These are phyloP conservation scores for Stegastes partitus DNA, from an alignment of 2,113 vertebrate genomes.

Conservation along the genomic window DNA sequence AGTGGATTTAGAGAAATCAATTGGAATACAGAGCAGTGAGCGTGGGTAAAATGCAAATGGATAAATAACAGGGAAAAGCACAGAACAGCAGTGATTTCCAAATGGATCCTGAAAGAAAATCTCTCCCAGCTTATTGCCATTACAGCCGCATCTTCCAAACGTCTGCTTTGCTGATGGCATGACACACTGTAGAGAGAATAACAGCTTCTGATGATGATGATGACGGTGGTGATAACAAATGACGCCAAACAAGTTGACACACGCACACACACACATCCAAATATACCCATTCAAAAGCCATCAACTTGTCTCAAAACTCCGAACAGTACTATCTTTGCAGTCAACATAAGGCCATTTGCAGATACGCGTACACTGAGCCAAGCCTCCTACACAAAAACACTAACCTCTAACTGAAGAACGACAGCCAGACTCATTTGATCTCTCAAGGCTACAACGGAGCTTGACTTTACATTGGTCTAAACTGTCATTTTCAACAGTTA, in stretches of 20 bases:
- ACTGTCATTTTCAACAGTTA: conserved; percentile 46
- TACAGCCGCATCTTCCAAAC: conserved; percentile 38
- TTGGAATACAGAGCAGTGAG: conserved; percentile 30
- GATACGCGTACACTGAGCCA: conserved; percentile 8
- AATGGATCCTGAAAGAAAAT: conserved; percentile 58
- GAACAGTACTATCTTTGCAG: conserved; percentile 16
- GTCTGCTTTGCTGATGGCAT: conserved; percentile 47
- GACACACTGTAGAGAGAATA: conserved; percentile 34
- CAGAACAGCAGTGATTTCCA: conserved; percentile 47
- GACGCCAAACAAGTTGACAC: conserved; percentile 29
- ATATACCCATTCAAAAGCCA: conserved; percentile 34
- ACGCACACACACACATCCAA: conserved; percentile 2
- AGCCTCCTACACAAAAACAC: conserved; percentile 49
- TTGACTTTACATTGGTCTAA: conserved; percentile 40
- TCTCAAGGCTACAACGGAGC: conserved; percentile 48
- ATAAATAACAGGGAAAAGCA: conserved; percentile 39
- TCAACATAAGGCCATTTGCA: conserved; percentile 42
- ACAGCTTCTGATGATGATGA: conserved; percentile 48
- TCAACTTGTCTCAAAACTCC: conserved; percentile 41
- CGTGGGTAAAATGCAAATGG: conserved; percentile 52
- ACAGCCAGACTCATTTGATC: conserved; percentile 44
- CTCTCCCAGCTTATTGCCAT: conserved; percentile 56
- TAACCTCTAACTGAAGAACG: conserved; percentile 48
- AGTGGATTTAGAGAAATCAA: conserved; percentile 36
- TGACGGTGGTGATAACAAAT: conserved; percentile 52